These are phyloP conservation scores for Caenorhabditis sp. DNA, from an alignment of 2,888 invertebrate species.

Conservation along the genomic window DNA sequence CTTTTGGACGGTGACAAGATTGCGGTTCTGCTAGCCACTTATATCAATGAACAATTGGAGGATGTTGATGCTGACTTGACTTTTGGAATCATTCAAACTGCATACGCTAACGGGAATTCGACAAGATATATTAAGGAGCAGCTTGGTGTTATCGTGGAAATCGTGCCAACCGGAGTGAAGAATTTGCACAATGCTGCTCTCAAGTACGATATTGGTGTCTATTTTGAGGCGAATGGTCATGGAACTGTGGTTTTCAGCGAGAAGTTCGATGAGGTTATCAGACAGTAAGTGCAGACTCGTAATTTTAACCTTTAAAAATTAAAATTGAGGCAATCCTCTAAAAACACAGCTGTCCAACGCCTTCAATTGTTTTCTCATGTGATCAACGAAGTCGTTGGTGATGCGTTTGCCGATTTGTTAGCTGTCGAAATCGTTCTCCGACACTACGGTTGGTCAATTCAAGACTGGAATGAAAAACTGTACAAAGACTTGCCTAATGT, in stretches of 20 bases:
- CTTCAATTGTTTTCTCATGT: slow-evolving; percentile 53
- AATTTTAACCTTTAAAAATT: background rate
- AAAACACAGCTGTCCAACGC: slow-evolving; percentile 12
- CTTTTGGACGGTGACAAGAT: slow-evolving; percentile 95
- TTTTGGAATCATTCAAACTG: slow-evolving; percentile 92
- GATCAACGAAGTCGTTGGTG: slow-evolving; percentile 78
- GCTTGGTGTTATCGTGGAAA: slow-evolving; percentile 84
- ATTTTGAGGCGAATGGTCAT: slow-evolving; percentile 99
- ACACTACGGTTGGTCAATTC: slow-evolving; percentile 81
- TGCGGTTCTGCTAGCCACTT: slow-evolving; percentile 79
- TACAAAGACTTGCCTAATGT: slow-evolving; percentile 88
- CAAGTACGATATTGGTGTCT: slow-evolving; percentile 91
- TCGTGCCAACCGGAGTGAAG: slow-evolving; percentile 94
- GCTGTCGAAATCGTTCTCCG: slow-evolving; percentile 89
- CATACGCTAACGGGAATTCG: slow-evolving; percentile 96
- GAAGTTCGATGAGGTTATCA: slow-evolving; percentile 49
- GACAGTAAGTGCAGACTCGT: slow-evolving; percentile 18
- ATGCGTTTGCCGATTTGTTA: slow-evolving; percentile 94
- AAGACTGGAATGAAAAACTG: slow-evolving; percentile 81
- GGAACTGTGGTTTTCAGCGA: slow-evolving; percentile 79
- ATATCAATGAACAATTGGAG: slow-evolving; percentile 46
- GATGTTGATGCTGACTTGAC: slow-evolving; percentile 73
- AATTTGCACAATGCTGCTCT: slow-evolving; percentile 90
- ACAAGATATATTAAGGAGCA: slow-evolving; percentile 83
- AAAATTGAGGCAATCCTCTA: background rate